Conservation (phyloP, 1,140 invertebrate genomes). For the Anoplolepis gracilipes region DNA sequence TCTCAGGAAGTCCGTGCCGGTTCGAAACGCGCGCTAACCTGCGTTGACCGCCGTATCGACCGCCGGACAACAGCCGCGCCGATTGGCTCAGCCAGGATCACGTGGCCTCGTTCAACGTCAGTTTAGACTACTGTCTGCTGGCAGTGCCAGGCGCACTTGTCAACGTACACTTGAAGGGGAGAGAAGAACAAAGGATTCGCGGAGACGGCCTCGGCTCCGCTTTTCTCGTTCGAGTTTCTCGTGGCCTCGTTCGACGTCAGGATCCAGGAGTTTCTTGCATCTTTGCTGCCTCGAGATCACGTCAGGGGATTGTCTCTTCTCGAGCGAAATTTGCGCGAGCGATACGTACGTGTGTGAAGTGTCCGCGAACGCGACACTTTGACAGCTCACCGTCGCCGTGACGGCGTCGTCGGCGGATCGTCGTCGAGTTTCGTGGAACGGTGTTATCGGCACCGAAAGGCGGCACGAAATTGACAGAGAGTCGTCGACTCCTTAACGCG, state of each 20-base stretch:
- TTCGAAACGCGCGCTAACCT: constrained; percentile 65
- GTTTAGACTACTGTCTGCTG: constrained; percentile 71
- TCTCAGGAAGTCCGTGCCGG: constrained; percentile 43
- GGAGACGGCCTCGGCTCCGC: not conserved
- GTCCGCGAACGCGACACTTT: not conserved
- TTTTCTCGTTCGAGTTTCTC: not conserved
- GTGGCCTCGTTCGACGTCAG: too few relatives aligned
- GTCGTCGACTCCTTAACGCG: not conserved
- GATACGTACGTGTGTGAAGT: not conserved
- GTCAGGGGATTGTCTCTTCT: not conserved
- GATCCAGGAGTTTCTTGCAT: not conserved
- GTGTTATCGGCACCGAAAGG: not conserved
- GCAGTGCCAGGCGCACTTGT: constrained; percentile 46
- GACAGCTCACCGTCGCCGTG: constrained; percentile 37
- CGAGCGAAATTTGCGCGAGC: not conserved
- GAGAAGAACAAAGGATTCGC: constrained; percentile 69
- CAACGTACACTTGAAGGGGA: constrained; percentile 46
- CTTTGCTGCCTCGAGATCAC: not conserved
- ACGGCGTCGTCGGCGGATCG: not conserved
- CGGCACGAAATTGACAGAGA: not conserved
- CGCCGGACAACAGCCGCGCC: constrained; percentile 16
- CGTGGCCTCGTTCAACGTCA: constrained; percentile 70
- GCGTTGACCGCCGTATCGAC: constrained; percentile 70
- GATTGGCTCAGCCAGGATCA: constrained; percentile 66
- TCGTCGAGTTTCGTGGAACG: constrained; percentile 13